Evolutionary conservation across 1,140 invertebrate species (phyloP).

Genomic region (Solenopsis fugax): DNA sequence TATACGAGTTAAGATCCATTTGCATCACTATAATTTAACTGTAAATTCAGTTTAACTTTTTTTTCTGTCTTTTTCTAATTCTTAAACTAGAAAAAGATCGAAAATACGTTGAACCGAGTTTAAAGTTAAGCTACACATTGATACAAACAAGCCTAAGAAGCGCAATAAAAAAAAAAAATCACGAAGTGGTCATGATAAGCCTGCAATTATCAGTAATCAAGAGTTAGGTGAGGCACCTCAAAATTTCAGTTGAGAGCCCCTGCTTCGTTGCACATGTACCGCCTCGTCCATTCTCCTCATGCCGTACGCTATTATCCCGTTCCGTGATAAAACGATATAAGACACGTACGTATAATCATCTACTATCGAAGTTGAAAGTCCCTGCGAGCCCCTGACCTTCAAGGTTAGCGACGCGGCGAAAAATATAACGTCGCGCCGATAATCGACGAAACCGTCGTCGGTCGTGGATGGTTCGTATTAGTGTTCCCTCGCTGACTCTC

Average conservation of each 20-base stretch:
- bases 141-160: background rate
- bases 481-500: slow-evolving; percentile 13
- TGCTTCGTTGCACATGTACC: background rate
- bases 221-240: background rate
- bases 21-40: no score
- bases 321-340: slow-evolving; percentile 66
- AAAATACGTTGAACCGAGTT: no score
- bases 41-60: no score
- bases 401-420: slow-evolving; percentile 57
- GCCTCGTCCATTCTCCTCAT: slow-evolving; percentile 30
- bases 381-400: slow-evolving; percentile 55
- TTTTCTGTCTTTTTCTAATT: no score
- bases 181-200: background rate
- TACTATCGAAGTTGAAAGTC: slow-evolving; percentile 63
- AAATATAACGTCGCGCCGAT: slow-evolving; percentile 60
- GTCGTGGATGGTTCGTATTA: slow-evolving; percentile 49
- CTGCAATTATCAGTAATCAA: background rate
- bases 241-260: slow-evolving; percentile 7
- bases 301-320: slow-evolving; percentile 44
- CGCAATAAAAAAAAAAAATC: background rate
- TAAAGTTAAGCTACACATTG: no score
- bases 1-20: background rate
- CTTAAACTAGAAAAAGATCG: no score
- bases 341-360: slow-evolving; percentile 39
- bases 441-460: slow-evolving; percentile 7